These are phyloP conservation scores for Agrypnus murinus DNA, from an alignment of 2,888 invertebrate species.

Conservation along the genomic window DNA sequence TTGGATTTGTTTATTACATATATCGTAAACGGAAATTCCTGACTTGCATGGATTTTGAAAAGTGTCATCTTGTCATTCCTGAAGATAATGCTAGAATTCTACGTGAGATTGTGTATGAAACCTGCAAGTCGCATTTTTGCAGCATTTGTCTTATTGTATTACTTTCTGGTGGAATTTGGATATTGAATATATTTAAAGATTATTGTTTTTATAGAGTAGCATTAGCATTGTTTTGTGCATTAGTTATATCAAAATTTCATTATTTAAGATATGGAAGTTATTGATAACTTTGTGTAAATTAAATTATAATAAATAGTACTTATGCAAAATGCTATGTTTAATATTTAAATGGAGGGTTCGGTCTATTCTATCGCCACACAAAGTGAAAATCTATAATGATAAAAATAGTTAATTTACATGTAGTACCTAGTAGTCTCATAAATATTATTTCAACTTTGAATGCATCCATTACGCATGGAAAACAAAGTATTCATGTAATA, in stretches of 20 bases:
- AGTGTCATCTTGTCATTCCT: background rate
- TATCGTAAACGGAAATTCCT: background rate
- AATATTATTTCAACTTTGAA: too few species aligned
- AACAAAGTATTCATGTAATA: too few species aligned
- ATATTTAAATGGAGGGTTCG: too few species aligned
- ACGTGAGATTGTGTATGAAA: slow-evolving; percentile 29
- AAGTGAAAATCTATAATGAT: too few species aligned
- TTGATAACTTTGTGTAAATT: background rate
- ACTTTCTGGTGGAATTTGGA: slow-evolving; percentile 19
- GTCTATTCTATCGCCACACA: too few species aligned
- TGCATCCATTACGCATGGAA: too few species aligned
- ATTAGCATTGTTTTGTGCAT: slow-evolving; percentile 32
- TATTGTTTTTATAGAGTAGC: slow-evolving; percentile 29
- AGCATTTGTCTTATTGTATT: slow-evolving; percentile 14
- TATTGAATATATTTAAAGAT: slow-evolving; percentile 28
- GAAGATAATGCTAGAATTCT: slow-evolving; percentile 8
- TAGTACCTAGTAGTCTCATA: too few species aligned
- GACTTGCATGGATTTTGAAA: background rate
- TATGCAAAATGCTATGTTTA: too few species aligned
- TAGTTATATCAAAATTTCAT: slow-evolving; percentile 38
- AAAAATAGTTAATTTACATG: too few species aligned
- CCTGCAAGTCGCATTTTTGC: slow-evolving; percentile 6
- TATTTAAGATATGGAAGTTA: slow-evolving; percentile 38
- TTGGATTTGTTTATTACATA: background rate
- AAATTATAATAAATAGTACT: too few species aligned